These are phyloP conservation scores for Coenonympha glycerion DNA, from an alignment of 2,888 invertebrate species.

Conservation along the genomic window DNA sequence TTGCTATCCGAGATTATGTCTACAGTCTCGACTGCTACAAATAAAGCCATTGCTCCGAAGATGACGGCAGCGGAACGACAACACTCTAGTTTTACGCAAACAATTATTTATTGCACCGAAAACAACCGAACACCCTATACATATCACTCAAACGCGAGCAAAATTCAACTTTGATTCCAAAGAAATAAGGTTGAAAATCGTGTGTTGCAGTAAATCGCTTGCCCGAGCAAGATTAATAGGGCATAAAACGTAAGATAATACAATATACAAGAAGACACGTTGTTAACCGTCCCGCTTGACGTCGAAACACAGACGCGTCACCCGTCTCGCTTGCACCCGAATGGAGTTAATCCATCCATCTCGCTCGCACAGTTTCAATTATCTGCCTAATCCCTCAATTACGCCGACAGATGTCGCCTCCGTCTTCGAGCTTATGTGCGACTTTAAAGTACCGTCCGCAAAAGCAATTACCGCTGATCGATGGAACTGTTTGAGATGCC, in stretches of 20 bases:
- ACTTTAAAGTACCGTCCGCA: slow-evolving; percentile 73
- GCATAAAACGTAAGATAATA: slow-evolving; percentile 76
- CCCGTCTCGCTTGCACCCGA: slow-evolving; percentile 49
- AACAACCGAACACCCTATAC: slow-evolving; percentile 52
- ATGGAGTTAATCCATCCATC: slow-evolving; percentile 37
- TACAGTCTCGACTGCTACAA: too few relatives aligned
- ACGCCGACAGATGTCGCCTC: slow-evolving; percentile 77
- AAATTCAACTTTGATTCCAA: slow-evolving; percentile 40
- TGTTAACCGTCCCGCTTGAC: slow-evolving; percentile 76
- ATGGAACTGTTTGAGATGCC: slow-evolving; percentile 44
- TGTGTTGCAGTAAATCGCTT: slow-evolving; percentile 37
- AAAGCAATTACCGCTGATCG: slow-evolving; percentile 63
- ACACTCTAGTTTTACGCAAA: slow-evolving; percentile 72
- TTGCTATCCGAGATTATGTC: slow-evolving; percentile 60
- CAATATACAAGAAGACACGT: slow-evolving; percentile 80
- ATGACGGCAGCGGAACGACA: slow-evolving; percentile 34
- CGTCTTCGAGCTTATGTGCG: slow-evolving; percentile 73
- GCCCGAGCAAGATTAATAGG: slow-evolving; percentile 72
- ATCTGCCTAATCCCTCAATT: slow-evolving; percentile 82
- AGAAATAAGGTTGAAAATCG: slow-evolving; percentile 40
- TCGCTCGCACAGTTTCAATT: slow-evolving; percentile 77
- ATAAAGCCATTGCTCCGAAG: slow-evolving; percentile 45
- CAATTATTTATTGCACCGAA: slow-evolving; percentile 72
- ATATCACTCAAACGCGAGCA: slow-evolving; percentile 18
- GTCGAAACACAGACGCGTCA: slow-evolving; percentile 49